These are phyloP conservation scores for Polypedilum vanderplanki DNA, from an alignment of 1,140 invertebrate genomes.

Conservation along the genomic window DNA sequence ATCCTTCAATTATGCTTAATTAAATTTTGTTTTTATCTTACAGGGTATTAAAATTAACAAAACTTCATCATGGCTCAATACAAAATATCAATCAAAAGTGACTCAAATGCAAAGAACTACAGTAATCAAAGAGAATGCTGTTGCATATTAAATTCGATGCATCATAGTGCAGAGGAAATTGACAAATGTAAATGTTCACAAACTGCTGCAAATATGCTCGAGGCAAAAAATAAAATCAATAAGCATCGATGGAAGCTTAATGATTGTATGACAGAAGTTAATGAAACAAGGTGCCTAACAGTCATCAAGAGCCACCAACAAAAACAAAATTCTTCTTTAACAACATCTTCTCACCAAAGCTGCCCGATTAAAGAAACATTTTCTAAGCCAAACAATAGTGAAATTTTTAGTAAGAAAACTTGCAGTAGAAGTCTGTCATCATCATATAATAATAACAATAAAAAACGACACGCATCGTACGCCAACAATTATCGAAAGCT, in stretches of 20 bases:
- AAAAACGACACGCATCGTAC: background rate
- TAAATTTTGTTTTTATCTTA: background rate
- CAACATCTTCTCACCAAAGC: background rate
- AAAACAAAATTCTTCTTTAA: background rate
- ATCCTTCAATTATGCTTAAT: too few species aligned
- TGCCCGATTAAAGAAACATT: background rate
- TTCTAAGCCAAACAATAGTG: too few species aligned
- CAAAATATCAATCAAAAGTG: background rate
- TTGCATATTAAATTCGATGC: background rate
- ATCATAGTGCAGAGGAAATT: background rate
- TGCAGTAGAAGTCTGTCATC: background rate
- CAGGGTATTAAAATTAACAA: background rate
- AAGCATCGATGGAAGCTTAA: slow-evolving; percentile 17
- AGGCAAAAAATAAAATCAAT: background rate
- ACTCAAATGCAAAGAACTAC: background rate
- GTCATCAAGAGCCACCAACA: background rate
- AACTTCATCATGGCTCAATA: background rate
- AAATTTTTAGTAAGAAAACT: background rate
- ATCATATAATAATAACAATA: too few species aligned
- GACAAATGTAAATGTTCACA: background rate
- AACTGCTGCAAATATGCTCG: background rate
- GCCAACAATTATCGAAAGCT: slow-evolving; percentile 7
- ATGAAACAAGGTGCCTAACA: background rate
- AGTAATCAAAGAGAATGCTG: background rate
- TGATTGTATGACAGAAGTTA: background rate